Base-by-base conservation (phyloP, 2,888 invertebrate genomes). In the Alviniconcha strummeri region DNA sequence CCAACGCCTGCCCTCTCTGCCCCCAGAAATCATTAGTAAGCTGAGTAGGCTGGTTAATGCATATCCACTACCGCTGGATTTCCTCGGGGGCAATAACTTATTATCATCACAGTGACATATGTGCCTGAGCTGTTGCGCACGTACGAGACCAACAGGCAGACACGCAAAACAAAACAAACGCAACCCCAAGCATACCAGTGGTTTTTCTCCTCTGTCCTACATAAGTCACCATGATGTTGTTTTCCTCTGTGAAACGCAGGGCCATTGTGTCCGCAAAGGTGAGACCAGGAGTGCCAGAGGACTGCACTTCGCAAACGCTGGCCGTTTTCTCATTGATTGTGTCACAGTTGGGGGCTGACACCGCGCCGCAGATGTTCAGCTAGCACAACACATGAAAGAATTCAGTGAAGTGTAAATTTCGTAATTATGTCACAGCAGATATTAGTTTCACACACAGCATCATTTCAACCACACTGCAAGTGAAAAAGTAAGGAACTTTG, bases 311-410 rank as follows among this genome's bases (percentile, higher is more conserved):
- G 88, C 92, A 91, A 7, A 89, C 89, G 52, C 90, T 83, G 8
- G 89, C 83, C 55, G 86, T 84, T 5, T 83, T 82, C 7, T 78
- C 79, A 8, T 80, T 77, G n/a, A 86, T 83, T 17, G 52, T 17
- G 15, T 84, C 86, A 87, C 91, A 90, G 52, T 81, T 82, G 2
- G 76, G 74, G 5, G 77, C 55, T 9, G 85, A 75, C 15, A 91
- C 83, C 13, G 84, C 79, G 5, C 89, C 91, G 87, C 91, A 91
- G 36, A 91, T 87, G 82, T 90, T 91, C 72, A 91, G 72, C 91
- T 91, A 86, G 87, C 84, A 77, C 36, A 80, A 54, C 19, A 84
- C 80, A 36, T 36, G 36, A 36, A 36, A 36, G 36, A 36, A 3
- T 36, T 36, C 36, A 36, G 36, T 36, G 36, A 36, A 36, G 36